Conservation (phyloP, 1,140 invertebrate species). For the Caenorhabditis elegans region DNA sequence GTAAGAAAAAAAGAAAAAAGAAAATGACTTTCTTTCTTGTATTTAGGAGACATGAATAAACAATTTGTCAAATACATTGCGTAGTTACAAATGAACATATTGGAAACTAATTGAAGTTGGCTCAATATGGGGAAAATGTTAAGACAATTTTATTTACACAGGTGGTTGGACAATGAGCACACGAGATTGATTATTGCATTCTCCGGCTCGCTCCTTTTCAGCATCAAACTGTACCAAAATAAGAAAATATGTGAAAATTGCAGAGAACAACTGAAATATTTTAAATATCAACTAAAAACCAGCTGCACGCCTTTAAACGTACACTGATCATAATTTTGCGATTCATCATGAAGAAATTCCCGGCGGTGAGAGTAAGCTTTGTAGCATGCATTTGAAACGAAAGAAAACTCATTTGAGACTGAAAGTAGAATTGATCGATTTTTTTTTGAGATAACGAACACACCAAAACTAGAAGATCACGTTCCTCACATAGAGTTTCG, state of each 20-base stretch:
- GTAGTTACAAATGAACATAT: too few species aligned
- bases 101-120: too few species aligned
- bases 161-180: background rate
- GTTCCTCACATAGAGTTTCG: constrained; percentile 39
- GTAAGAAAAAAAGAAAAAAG: too few species aligned
- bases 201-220: constrained; percentile 15
- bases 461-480: constrained; percentile 38
- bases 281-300: background rate
- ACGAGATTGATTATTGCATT: background rate
- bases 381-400: constrained; percentile 43
- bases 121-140: background rate
- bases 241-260: constrained; percentile 40
- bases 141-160: background rate
- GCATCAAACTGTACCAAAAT: constrained; percentile 42
- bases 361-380: constrained; percentile 33
- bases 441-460: background rate
- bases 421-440: background rate
- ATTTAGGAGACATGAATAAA: too few species aligned
- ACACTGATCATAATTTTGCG: constrained; percentile 43
- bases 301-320: background rate
- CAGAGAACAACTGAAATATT: constrained; percentile 35
- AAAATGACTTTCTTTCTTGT: too few species aligned
- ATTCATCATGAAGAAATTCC: constrained; percentile 40
- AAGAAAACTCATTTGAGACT: constrained; percentile 43
- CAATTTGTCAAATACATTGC: too few species aligned